phyloP scores from a whole-genome alignment of 2,113 vertebrate genomes.

The Oreochromis spilurus region DNA sequence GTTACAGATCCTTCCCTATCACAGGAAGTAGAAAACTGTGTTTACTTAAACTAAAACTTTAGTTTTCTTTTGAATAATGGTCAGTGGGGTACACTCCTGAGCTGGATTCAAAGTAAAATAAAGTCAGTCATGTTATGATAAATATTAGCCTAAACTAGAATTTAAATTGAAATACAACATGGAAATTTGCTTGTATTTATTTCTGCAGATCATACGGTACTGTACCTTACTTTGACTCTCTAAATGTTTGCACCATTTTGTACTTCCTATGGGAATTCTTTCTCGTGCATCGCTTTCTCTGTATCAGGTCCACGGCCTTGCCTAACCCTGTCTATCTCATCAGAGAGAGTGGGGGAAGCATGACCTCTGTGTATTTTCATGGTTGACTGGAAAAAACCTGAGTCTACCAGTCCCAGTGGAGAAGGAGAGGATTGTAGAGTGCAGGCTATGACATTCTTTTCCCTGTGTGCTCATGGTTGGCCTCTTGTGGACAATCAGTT shows the following conservation, averaged over 20 bases:
- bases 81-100: not conserved
- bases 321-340: conserved; percentile 28
- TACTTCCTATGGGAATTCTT: not conserved
- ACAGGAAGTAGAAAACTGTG: not conserved
- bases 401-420: conserved; percentile 59
- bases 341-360: conserved; percentile 21
- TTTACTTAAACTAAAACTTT: not conserved
- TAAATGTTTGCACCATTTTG: not conserved
- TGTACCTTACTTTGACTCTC: not conserved
- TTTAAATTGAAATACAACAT: not conserved
- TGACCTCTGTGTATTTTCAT: conserved; percentile 62
- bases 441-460: conserved; percentile 55
- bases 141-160: not conserved
- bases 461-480: conserved; percentile 48
- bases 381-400: conserved; percentile 52
- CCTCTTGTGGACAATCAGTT: conserved; percentile 36
- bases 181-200: not conserved
- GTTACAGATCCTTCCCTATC: not conserved
- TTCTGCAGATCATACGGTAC: not conserved
- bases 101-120: not conserved
- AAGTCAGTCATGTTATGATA: not conserved
- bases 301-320: not conserved
- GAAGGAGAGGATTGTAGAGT: conserved; percentile 44
- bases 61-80: not conserved
- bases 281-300: conserved; percentile 14